Base-by-base conservation (phyloP, 1,140 invertebrate species). In the Hesperophylax magnus region DNA sequence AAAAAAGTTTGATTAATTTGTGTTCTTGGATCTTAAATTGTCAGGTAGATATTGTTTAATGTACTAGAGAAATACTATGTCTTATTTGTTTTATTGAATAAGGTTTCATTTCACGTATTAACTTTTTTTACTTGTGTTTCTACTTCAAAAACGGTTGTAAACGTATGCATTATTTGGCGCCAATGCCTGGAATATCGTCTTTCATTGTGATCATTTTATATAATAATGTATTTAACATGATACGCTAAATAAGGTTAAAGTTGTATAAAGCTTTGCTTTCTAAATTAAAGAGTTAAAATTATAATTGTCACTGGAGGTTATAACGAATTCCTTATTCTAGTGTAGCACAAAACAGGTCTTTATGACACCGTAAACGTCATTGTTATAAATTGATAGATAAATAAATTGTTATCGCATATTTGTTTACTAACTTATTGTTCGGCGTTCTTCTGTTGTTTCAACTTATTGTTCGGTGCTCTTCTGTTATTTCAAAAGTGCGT, bases 161-260 rank as follows among this genome's bases (percentile, higher is more conserved):
- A 80, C 79, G 79, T 80, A 80, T 80, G 79, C 79, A 80, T 80
- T 80, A 80, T 80, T 80, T 80, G 79, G 79, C 79, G 79, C 79
- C 69, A 80, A 80, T 80, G 79, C 54, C 71, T 58, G 53, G 56
- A 80, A 34, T 20, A 58, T 17, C 17, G 14, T 31, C 53, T 17
- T 58, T 58, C 72, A 58, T 60, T 56, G 34, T 27, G 14, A 17
- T 75, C 15, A 58, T 53, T 72, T 53, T 54, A 24, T 24, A 3
- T 31, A 34, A 24, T 58, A 60, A 34, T 58, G 24, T 58, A 76
- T 34, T 58, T 60, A 31, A 58, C 22, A 31, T 24, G 58, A 47
- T 47, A 34, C 31, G 14, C 22, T 67, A 67, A 71, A n/a, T 47
- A 47, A 47, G 11, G 9, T 11, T 74, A 11, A 74, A 52, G n/a